Conservation (phyloP, 2,888 invertebrate genomes). For the Exephanes ischioxanthus region DNA sequence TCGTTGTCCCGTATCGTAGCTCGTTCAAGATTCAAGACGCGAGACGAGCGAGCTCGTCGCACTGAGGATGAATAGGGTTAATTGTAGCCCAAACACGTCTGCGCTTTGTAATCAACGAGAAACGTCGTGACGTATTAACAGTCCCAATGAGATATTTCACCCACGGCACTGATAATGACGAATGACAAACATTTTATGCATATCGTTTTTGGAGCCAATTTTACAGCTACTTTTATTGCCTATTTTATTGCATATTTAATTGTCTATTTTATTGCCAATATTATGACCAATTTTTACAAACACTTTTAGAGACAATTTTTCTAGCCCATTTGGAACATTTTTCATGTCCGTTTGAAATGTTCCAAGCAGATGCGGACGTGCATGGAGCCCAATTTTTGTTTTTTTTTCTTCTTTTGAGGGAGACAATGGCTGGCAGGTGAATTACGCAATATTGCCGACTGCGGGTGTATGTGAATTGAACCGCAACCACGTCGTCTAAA, state of each 20-base stretch:
- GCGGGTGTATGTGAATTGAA: not conserved
- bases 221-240: no score
- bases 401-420: not conserved
- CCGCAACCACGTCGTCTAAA: conserved; percentile 31
- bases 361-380: no score
- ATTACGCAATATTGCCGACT: not conserved
- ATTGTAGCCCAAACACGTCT: conserved; percentile 3
- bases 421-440: not conserved
- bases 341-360: no score
- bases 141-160: not conserved
- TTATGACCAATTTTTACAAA: no score
- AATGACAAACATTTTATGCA: no score
- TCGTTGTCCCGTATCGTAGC: conserved; percentile 22
- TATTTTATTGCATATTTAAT: no score
- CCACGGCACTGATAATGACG: no score
- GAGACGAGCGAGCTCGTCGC: not conserved
- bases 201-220: no score
- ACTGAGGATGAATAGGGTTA: conserved; percentile 32
- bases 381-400: not conserved
- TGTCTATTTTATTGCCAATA: no score
- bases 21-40: conserved; percentile 16
- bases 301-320: no score
- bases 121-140: not conserved
- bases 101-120: not conserved
- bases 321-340: no score